phyloP scores from a whole-genome alignment of 64 coral and sea anemone species.

The Porites australiensis region DNA sequence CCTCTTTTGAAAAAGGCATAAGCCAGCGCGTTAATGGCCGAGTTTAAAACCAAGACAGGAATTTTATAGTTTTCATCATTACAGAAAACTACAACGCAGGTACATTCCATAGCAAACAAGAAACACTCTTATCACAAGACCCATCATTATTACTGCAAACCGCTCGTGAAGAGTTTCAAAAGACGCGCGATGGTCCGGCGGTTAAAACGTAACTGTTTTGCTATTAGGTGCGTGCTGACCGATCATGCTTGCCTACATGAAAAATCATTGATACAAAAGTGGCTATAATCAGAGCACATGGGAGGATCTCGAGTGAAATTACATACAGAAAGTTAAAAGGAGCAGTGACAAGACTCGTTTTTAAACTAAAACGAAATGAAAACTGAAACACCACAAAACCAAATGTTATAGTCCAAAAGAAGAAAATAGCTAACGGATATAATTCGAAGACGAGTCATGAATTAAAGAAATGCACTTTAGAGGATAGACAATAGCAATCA shows the following conservation, averaged over 20 bases:
- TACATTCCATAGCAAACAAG: background rate
- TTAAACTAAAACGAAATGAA: background rate
- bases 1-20: background rate
- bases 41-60: background rate
- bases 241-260: background rate
- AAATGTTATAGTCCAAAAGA: no score
- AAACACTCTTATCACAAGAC: background rate
- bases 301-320: background rate
- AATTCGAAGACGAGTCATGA: no score
- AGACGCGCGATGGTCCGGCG: no score
- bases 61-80: background rate
- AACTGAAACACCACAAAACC: no score
- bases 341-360: background rate
- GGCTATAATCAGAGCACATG: background rate
- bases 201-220: conserved; percentile 16
- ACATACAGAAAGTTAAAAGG: background rate
- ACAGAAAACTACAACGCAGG: background rate
- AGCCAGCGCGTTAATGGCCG: background rate
- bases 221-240: background rate
- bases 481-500: no score
- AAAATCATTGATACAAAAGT: background rate
- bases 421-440: no score
- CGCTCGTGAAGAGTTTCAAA: background rate
- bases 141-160: background rate
- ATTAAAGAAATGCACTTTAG: no score